Conservation (phyloP, 1,140 invertebrate genomes). For the Temnothorax curvispinosus region DNA sequence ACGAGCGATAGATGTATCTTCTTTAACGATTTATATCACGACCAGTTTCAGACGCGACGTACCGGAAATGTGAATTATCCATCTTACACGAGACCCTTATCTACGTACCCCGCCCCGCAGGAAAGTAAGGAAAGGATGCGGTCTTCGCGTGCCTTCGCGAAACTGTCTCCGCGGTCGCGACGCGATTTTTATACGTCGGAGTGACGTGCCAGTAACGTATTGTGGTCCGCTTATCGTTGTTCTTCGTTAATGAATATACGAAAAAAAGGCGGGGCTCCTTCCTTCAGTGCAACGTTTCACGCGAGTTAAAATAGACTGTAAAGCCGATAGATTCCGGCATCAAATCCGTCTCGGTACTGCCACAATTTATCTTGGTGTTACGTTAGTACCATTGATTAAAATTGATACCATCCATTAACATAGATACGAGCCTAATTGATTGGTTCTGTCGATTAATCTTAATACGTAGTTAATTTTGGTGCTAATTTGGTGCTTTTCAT, state of each 20-base stretch:
- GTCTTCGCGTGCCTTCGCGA: background rate
- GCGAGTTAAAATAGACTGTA: constrained; percentile 2
- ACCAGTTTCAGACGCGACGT: constrained; percentile 7
- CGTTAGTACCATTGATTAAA: background rate
- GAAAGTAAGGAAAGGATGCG: background rate
- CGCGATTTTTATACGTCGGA: constrained; percentile 4
- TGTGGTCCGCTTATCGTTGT: constrained; percentile 55
- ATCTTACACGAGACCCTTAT: background rate
- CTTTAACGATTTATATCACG: background rate
- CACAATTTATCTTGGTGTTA: constrained; percentile 11
- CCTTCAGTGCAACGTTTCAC: background rate
- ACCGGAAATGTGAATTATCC: background rate
- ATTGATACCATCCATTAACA: constrained; percentile 10
- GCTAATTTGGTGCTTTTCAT: background rate
- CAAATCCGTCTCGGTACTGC: background rate
- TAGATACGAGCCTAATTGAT: background rate
- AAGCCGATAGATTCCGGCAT: background rate
- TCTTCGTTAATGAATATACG: constrained; percentile 29
- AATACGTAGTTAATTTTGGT: constrained; percentile 15
- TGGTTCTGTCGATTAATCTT: constrained; percentile 13
- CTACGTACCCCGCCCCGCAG: background rate
- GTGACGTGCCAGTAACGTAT: constrained; percentile 27
- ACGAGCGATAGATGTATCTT: background rate
- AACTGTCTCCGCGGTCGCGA: background rate
- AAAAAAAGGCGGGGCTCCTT: background rate